phyloP scores from a whole-genome alignment of 2,113 vertebrate species.

The Sturnira hondurensis region DNA sequence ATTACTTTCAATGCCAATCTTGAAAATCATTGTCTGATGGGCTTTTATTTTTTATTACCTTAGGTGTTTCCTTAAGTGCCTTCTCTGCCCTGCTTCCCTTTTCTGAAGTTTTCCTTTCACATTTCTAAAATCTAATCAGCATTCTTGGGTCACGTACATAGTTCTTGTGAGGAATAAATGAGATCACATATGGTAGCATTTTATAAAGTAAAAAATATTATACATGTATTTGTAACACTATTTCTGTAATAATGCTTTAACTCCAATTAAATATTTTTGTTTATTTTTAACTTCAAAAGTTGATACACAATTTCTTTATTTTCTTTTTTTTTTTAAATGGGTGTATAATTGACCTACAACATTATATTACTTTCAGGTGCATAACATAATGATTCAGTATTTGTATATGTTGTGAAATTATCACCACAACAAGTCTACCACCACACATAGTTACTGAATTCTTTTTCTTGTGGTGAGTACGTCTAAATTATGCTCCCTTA shows the following conservation, averaged over 20 bases:
- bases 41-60: background rate
- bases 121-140: background rate
- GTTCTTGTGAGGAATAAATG: background rate
- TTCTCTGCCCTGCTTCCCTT: background rate
- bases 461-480: background rate
- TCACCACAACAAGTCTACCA: background rate
- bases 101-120: background rate
- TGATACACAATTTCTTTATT: background rate
- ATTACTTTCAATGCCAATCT: background rate
- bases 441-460: background rate
- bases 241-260: background rate
- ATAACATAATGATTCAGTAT: background rate
- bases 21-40: background rate
- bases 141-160: background rate
- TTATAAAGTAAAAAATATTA: constrained; percentile 10
- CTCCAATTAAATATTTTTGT: background rate
- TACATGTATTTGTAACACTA: background rate
- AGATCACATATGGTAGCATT: background rate
- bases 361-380: background rate
- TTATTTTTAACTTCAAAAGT: background rate
- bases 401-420: background rate
- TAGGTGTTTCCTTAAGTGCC: background rate
- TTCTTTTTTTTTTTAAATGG: background rate
- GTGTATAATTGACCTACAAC: background rate
- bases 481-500: background rate